Conservation (phyloP, 2,113 vertebrate species). For the Hyperopisus bebe region DNA sequence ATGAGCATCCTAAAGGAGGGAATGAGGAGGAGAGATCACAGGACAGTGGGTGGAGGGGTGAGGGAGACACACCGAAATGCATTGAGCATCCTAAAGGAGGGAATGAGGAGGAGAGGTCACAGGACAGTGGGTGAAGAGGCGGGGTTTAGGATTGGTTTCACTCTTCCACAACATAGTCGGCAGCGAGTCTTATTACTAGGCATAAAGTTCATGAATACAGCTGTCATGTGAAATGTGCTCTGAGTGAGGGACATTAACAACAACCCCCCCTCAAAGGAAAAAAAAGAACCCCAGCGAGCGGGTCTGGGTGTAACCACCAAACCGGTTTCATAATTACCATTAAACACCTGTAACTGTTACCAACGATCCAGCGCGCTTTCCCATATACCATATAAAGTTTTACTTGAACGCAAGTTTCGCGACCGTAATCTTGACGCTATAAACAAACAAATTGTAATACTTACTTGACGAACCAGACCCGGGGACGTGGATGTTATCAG, state of each 20-base stretch:
- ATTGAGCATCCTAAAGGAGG: not conserved
- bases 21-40: not conserved
- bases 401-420: not conserved
- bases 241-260: not conserved
- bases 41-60: not conserved
- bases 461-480: not conserved
- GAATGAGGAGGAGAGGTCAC: not conserved
- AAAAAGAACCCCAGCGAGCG: not conserved
- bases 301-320: not conserved
- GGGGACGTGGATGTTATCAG: not conserved
- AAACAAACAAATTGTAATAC: not conserved
- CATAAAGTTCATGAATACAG: not conserved
- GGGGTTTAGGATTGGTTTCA: not conserved
- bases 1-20: slow-evolving; percentile 53
- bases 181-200: not conserved
- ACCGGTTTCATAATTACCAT: not conserved
- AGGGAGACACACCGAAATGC: not conserved
- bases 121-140: not conserved
- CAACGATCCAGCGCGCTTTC: not conserved
- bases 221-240: not conserved
- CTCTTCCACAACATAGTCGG: not conserved
- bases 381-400: not conserved
- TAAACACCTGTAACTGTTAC: not conserved
- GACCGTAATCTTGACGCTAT: not conserved
- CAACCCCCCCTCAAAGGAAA: not conserved